phyloP scores from a whole-genome alignment of 2,113 vertebrate species.

The Microcebus jonahi region DNA sequence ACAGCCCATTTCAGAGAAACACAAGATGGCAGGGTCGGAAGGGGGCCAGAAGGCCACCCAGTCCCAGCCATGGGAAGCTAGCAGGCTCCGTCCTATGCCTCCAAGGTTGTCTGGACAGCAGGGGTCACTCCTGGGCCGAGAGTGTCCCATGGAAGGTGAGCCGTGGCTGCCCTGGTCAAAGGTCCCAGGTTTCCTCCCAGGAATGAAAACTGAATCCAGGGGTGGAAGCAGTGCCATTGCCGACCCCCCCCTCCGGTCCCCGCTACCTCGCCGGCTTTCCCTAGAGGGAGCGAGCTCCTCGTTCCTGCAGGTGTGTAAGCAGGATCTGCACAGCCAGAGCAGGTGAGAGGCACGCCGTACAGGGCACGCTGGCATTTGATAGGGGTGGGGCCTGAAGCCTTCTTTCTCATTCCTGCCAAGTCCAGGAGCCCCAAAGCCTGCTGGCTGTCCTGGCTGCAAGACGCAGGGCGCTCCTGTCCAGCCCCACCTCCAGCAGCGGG shows the following conservation, averaged over 20 bases:
- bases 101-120: constrained; percentile 66
- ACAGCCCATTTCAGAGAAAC: not conserved
- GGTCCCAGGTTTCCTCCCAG: constrained; percentile 24
- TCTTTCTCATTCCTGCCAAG: not conserved
- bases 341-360: not conserved
- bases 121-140: constrained; percentile 71
- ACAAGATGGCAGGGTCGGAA: not conserved
- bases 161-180: not conserved
- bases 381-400: not conserved
- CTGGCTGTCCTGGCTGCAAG: not conserved
- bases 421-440: not conserved
- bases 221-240: not conserved
- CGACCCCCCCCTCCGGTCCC: not conserved
- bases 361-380: not conserved
- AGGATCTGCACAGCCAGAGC: not conserved
- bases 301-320: not conserved
- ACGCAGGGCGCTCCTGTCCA: not conserved
- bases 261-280: not conserved
- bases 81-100: not conserved
- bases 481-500: not conserved
- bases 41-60: not conserved
- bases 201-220: not conserved
- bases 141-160: constrained; percentile 38
- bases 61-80: not conserved
- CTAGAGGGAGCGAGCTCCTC: not conserved